phyloP scores from a whole-genome alignment of 2,888 invertebrate genomes.

The Pedicia rivosa region DNA sequence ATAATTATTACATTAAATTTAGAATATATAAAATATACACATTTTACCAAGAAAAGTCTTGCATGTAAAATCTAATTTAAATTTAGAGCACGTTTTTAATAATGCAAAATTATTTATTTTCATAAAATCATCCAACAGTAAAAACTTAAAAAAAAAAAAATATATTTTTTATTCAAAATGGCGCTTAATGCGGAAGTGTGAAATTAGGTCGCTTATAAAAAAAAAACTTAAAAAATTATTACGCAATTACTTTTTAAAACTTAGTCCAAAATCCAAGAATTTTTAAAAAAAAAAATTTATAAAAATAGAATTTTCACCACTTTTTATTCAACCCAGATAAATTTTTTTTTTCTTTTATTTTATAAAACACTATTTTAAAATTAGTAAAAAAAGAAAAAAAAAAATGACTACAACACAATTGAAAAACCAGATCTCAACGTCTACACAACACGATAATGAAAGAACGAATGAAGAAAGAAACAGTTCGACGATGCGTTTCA shows the following conservation, averaged over 20 bases:
- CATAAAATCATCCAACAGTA: no score
- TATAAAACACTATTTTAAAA: not conserved
- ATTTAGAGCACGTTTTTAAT: not conserved
- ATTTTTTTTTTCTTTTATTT: not conserved
- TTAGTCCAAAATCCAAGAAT: not conserved
- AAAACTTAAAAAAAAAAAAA: slow-evolving; percentile 1
- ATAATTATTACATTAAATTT: no score
- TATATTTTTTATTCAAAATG: slow-evolving; percentile 3
- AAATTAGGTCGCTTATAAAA: slow-evolving; percentile 17
- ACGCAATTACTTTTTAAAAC: slow-evolving; percentile 1
- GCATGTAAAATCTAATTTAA: not conserved
- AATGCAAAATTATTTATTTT: no score
- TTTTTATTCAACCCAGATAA: not conserved
- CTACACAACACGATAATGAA: slow-evolving; percentile 3
- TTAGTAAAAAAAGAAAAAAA: not conserved
- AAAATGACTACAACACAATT: not conserved
- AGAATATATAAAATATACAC: no score
- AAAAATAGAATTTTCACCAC: not conserved
- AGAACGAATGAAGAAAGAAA: slow-evolving; percentile 2
- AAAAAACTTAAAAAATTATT: slow-evolving; percentile 7
- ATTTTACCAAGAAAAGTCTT: not conserved
- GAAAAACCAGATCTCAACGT: no score
- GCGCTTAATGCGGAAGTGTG: slow-evolving; percentile 15
- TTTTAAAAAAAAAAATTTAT: not conserved
- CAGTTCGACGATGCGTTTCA: not conserved